These are phyloP conservation scores for Diplodus sargus DNA, from an alignment of 2,797 vertebrate genomes.

Conservation along the genomic window DNA sequence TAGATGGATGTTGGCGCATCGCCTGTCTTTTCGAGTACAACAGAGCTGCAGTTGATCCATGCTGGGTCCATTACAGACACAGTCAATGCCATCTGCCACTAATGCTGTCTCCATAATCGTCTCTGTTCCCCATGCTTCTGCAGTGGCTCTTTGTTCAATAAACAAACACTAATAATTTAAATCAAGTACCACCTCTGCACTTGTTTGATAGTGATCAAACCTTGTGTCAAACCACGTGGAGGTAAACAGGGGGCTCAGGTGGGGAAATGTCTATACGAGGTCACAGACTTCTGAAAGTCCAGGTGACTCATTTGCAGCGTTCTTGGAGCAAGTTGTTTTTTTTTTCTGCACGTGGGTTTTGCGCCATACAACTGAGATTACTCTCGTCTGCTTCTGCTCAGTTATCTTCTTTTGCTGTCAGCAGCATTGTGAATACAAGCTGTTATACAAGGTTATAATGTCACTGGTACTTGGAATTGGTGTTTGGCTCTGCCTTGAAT, in stretches of 20 bases:
- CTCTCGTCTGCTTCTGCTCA: not conserved
- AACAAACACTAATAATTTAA: slow-evolving; percentile 34
- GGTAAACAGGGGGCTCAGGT: not conserved
- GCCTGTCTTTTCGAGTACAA: slow-evolving; percentile 33
- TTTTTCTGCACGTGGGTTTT: slow-evolving; percentile 14
- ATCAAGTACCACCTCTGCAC: not conserved
- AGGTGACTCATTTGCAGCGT: slow-evolving; percentile 50
- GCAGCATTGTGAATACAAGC: slow-evolving; percentile 8
- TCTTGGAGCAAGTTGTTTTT: not conserved
- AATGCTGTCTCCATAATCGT: slow-evolving; percentile 32
- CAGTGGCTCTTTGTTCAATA: not conserved
- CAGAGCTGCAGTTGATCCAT: slow-evolving; percentile 39
- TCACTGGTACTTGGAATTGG: slow-evolving; percentile 24
- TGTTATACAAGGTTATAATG: slow-evolving; percentile 21
- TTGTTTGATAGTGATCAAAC: slow-evolving; percentile 10
- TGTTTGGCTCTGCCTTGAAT: slow-evolving; percentile 31
- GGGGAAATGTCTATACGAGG: not conserved
- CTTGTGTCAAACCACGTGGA: slow-evolving; percentile 6
- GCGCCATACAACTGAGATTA: not conserved
- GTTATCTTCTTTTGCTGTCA: slow-evolving; percentile 23
- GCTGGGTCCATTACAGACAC: slow-evolving; percentile 33
- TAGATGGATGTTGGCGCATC: slow-evolving; percentile 29
- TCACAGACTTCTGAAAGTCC: slow-evolving; percentile 46
- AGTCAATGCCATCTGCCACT: slow-evolving; percentile 55
- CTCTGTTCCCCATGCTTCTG: slow-evolving; percentile 10